Evolutionary conservation across 2,113 vertebrate species (phyloP), one percentile per base, ranked within the genome.

Genomic region (Mohoua ochrocephala): DNA sequence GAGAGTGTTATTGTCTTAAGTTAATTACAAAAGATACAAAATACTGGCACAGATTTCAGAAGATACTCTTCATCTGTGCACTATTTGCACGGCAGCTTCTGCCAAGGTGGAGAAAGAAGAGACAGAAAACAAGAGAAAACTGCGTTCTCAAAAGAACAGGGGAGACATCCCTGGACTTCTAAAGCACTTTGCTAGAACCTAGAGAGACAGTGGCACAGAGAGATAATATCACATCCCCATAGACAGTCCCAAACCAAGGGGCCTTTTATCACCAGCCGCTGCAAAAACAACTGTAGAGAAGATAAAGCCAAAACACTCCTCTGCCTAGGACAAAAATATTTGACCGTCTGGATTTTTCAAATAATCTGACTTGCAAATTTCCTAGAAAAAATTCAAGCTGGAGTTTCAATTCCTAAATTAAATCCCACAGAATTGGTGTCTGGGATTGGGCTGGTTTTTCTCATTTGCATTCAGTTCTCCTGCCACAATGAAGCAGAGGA

Each of bases 311-410:
- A 88, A 95, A 87, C 17, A 37, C 8, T 14, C 33, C 52, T 74
- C 44, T 74, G 39, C 27, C 61, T 56, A 74, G 10, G 41, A 75
- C 80, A 91, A 78, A 42, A 41, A 56, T 68, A 71, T 9, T 57
- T 44, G 50, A 64, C 41, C 24, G 30, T 23, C 33, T 76, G 52
- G 23, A 84, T 84, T 94, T 96, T 95, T 95, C 45, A 93, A 56
- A 87, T 82, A 67, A 90, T 89, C 52, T 95, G 83, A 86, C 54
- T 96, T 95, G 81, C 61, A 95, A 95, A 97, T 94, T 79, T 73
- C 53, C 67, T 69, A 50, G 13, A 69, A 92, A 92, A 89, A 93
- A 85, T 7, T 84, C 28, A 76, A 61, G 26, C 7, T 59, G 27
- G 17, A 61, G 30, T 74, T 92, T 95, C 50, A 89, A 73, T 92